Evolutionary conservation across 2,888 invertebrate species (phyloP), one percentile per base, ranked within the genome.

Genomic region (Mimas tiliae): DNA sequence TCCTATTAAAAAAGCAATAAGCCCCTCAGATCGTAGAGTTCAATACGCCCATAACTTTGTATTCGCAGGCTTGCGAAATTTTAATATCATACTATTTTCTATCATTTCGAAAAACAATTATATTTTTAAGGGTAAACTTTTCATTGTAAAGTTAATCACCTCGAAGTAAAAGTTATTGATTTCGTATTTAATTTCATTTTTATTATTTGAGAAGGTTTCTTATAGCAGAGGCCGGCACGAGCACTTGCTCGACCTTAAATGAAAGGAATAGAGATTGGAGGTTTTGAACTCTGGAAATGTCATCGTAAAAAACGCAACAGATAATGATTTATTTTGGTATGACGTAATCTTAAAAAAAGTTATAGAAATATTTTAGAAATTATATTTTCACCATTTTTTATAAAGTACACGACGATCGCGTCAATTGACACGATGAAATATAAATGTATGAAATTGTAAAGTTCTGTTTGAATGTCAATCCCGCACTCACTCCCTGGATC

Each of bases 401-500:
- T n/a, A n/a, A n/a, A n/a, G n/a, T 50, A 33, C 6, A 21, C 16
- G 19, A 38, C 51, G 45, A 53, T 45, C 45, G 27, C 33, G 42
- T 42, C 16, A 8, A 34, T 4, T 63, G n/a, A n/a, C n/a, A n/a
- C n/a, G 65, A 78, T 81, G 77, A 83, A 84, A 84, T 84, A 82
- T 83, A 83, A 83, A 83, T 80, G 76, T 74, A 79, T 74, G 77
- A 81, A 81, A 81, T 81, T 83, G 77, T 76, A 70, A 83, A 83
- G 78, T 82, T 82, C 74, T 78, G 74, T 78, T 76, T 73, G 70
- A 71, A 68, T 74, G 74, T 72, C 67, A 67, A 65, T 67, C 72
- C 69, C 50, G 50, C 53, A 68, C 74, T 69, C 75, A 77, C 72
- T 73, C 73, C 69, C 64, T 70, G 77, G 78, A 77, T 78, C 77